Evolutionary conservation across 2,113 vertebrate genomes (phyloP).

Genomic region (Syngnathus floridae): DNA sequence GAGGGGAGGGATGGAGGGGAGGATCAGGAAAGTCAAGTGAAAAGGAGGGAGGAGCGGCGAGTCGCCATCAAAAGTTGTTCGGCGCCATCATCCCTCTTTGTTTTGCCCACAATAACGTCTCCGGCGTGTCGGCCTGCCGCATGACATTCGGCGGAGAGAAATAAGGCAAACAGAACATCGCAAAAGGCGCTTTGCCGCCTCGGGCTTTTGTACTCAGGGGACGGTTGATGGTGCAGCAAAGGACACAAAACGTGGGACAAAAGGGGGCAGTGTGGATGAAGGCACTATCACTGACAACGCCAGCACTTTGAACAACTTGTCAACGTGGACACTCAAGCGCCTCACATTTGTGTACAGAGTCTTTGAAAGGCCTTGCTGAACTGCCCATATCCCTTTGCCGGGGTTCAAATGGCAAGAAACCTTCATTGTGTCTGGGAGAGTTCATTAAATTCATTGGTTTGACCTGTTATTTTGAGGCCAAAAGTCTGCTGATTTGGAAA

Average conservation of each 20-base stretch:
- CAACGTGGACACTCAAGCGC: constrained; percentile 85
- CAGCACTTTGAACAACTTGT: constrained; percentile 97
- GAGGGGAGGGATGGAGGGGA: constrained; percentile 17
- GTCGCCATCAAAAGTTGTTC: constrained; percentile 47
- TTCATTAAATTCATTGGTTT: constrained; percentile 99
- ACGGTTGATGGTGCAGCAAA: constrained; percentile 48
- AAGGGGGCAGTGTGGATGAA: constrained; percentile 81
- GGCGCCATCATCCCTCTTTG: constrained; percentile 38
- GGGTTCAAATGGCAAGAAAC: constrained; percentile 96
- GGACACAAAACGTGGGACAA: constrained; percentile 74
- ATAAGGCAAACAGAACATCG: constrained; percentile 60
- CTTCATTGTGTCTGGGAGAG: constrained; percentile 85
- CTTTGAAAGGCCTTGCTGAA: constrained; percentile 96
- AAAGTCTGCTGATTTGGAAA: constrained; percentile 98
- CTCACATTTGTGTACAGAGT: constrained; percentile 97
- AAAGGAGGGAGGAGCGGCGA: constrained; percentile 50
- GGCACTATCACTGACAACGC: constrained; percentile 85
- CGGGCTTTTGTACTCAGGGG: constrained; percentile 68
- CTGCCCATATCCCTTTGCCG: constrained; percentile 94
- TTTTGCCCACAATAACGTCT: constrained; percentile 53
- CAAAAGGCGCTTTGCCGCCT: constrained; percentile 83
- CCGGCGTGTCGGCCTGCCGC: constrained; percentile 31
- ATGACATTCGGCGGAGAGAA: constrained; percentile 39
- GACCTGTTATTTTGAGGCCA: constrained; percentile 96
- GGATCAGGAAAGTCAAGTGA: constrained; percentile 47